Evolutionary conservation across 2,888 invertebrate genomes (phyloP), one percentile per base, ranked within the genome.

Genomic region (Brachynemurus nebulosus): DNA sequence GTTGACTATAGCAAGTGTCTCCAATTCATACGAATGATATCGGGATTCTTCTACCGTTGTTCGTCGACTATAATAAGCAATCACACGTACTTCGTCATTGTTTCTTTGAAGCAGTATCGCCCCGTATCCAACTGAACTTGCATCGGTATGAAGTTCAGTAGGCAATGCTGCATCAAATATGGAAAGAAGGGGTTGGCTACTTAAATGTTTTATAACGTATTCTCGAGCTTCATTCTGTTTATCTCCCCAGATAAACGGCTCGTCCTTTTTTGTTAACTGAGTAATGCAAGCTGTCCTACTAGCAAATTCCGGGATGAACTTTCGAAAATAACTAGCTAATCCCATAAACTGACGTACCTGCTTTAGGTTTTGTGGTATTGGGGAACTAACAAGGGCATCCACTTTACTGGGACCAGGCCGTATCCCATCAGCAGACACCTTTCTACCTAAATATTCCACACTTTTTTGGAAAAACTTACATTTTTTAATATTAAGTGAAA

Each of bases 391-490:
- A 12, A 44, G 40, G 17, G 35, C 56, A 0, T 52, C 47, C 0
- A 45, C 50, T 1, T 54, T 56, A 9, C 55, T 53, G 0, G 51
- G 9, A 33, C 57, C 57, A 1, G 52, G 48, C 47, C 48, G 53
- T 5, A 56, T 19, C 55, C 1, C 57, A 53, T 56, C 58, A 0
- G 54, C 51, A 30, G 55, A 56, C 23, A 57, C 45, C 1, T 56
- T 47, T 39, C 56, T 54, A 11, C 48, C 44, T 1, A 57, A 56
- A 41, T 57, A 53, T 11, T 54, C 52, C 43, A 57, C 56, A 33
- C 55, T 54, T 0, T 54, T 55, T n/a, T 54, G 35, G 3, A 55
- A 47, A 40, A 54, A 48, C 5, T 58, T 58, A 25, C 59, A 59
- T 44, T 50, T 50, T 6, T 40, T 45, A 9, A 50, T 8, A 40